phyloP scores from a whole-genome alignment of 1,140 invertebrate species.

The Octopus sinensis region DNA sequence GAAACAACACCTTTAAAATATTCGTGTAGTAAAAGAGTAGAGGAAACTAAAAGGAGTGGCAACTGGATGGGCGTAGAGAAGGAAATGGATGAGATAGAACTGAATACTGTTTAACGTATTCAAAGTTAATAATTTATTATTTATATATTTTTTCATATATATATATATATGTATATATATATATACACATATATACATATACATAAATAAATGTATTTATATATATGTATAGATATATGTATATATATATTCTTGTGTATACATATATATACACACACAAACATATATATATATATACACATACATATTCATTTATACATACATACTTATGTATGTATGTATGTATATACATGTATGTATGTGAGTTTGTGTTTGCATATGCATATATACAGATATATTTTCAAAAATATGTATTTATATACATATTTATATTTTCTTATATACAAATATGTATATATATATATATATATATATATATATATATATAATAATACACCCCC shows the following conservation, averaged over 20 bases:
- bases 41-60: too few species aligned
- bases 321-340: constrained; percentile 15
- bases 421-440: neutral
- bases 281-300: neutral
- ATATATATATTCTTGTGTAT: neutral
- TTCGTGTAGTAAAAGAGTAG: too few species aligned
- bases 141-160: constrained; percentile 9
- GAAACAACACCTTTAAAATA: too few species aligned
- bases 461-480: too few species aligned
- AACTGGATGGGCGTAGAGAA: too few species aligned
- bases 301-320: neutral
- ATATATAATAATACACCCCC: too few species aligned
- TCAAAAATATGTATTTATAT: neutral
- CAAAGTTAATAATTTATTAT: too few species aligned
- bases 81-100: too few species aligned
- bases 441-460: too few species aligned
- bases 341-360: constrained; percentile 13
- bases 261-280: neutral
- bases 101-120: too few species aligned
- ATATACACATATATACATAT: neutral
- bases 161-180: constrained; percentile 3
- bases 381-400: neutral
- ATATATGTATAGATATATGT: neutral
- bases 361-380: constrained; percentile 1
- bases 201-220: neutral